Evolutionary conservation across 2,113 vertebrate genomes (phyloP), one percentile per base, ranked within the genome.

Genomic region (Sterna hirundo): DNA sequence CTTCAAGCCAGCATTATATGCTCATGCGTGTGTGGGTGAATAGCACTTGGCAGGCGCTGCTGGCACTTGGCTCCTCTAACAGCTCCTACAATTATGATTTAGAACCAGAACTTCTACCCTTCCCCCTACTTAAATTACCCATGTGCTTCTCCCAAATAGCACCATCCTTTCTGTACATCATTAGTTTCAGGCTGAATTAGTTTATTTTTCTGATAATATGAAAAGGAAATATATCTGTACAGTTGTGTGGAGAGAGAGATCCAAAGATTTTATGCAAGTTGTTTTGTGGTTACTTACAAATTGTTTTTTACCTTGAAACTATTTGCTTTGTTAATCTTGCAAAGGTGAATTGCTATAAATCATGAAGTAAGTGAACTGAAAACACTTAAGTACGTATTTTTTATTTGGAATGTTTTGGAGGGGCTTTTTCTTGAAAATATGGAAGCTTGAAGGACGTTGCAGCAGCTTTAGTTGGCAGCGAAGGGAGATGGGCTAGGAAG

Each of bases 1-100:
- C 47, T 40, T 93, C 74, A 89, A 94, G 88, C 86, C 71, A 62
- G 86, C 76, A 16, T 86, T 93, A 70, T 86, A n/a, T 14, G 5
- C 57, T 85, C 0, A 1, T 80, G 54, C 0, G 0, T 92, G 88
- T 74, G 95, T 80, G 93, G 85, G 88, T 89, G 95, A 94, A 72
- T 29, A 90, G 87, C 62, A 13, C 65, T 96, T 95, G 94, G 90
- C 92, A 94, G 79, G 46, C 72, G 78, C 49, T 79, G 30, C 61
- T 94, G 90, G 86, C 69, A 26, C 60, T 94, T 86, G 80, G 88
- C 92, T 93, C 42, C 47, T 74, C n/a, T 85, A 66, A 68, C 5
- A 2, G 71, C 79, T 79, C 42, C 60, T 88, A 13, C 83, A 84
- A 47, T 78, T 66, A 78, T 46, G 60, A 60, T 58, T 92, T 86